Conservation (phyloP, 2,797 vertebrate species). For the Fringilla coelebs region DNA sequence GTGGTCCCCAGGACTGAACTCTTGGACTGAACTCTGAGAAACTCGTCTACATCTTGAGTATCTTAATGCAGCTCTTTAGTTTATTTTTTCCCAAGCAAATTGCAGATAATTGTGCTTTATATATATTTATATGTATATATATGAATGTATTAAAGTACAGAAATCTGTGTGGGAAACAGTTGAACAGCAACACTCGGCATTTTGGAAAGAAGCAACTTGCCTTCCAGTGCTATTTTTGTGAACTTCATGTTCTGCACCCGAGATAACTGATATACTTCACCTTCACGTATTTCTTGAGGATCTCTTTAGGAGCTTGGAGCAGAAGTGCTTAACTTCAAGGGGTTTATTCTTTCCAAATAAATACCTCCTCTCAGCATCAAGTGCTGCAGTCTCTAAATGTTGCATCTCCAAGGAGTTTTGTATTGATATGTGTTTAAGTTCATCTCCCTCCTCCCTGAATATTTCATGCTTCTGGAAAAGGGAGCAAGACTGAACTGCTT, state of each 20-base stretch:
- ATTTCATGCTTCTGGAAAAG: neutral
- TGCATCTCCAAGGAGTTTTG: neutral
- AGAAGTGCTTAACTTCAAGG: neutral
- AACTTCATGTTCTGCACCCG: neutral
- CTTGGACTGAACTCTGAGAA: neutral
- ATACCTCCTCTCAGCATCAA: neutral
- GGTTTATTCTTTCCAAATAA: neutral
- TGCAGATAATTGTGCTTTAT: neutral
- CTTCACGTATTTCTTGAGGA: neutral
- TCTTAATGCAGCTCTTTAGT: neutral
- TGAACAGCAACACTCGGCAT: neutral
- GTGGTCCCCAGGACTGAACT: neutral
- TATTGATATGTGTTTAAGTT: neutral
- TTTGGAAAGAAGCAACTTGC: neutral
- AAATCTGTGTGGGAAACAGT: neutral
- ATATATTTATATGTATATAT: neutral
- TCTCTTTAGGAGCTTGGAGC: neutral
- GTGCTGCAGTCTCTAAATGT: neutral
- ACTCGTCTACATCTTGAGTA: neutral
- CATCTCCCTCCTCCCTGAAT: neutral
- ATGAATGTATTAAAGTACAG: neutral
- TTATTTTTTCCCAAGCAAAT: neutral
- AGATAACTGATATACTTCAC: neutral
- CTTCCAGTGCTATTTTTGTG: neutral
- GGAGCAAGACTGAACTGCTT: neutral